Evolutionary conservation across 1,140 invertebrate species (phyloP), one percentile per base, ranked within the genome.

Genomic region (Chrysopa pallens): DNA sequence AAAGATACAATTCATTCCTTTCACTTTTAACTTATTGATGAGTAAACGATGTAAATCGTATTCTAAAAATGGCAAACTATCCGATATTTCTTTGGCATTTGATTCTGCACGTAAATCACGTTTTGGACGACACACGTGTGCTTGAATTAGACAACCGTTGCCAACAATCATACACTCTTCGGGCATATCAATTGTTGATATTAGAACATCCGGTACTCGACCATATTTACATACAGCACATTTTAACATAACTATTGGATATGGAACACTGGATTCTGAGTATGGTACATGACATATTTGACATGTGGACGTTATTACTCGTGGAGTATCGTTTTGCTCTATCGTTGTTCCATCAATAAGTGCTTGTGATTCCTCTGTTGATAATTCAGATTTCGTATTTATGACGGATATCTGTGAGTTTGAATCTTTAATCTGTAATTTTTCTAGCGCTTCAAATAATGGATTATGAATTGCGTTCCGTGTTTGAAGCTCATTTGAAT

Each of bases 1-100:
- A 61, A 92, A 91, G 13, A 92, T 68, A n/a, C 82, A 78, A 65
- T 93, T 94, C 85, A 93, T 90, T 11, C 87, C 91, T 56, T 87
- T 88, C 45, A 92, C 80, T 59, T 85, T 79, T 1, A 96, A 62
- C 61, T 94, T 96, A 53, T 90, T 91, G 2, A 94, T 70, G 8
- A 96, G 63, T 51, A 94, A 74, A 47, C 86, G 78, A 59, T 97
- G 89, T 23, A 97, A 64, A 59, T 97, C 93, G 61, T 95, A 96
- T 61, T 97, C 91, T 36, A 97, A 59, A 63, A 97, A 96, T 1
- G 93, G 93, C 36, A 97, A 63, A 43, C 81, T 77, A 61, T 89
- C 85, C 6, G 89, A 93, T 43, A 96, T 86, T 64, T 96, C 90
- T 56, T 92, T 84, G 4, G 92, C 92, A 57, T 85, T 88, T 2